phyloP scores from a whole-genome alignment of 1,140 invertebrate species.

The Condylostylus longicornis region DNA sequence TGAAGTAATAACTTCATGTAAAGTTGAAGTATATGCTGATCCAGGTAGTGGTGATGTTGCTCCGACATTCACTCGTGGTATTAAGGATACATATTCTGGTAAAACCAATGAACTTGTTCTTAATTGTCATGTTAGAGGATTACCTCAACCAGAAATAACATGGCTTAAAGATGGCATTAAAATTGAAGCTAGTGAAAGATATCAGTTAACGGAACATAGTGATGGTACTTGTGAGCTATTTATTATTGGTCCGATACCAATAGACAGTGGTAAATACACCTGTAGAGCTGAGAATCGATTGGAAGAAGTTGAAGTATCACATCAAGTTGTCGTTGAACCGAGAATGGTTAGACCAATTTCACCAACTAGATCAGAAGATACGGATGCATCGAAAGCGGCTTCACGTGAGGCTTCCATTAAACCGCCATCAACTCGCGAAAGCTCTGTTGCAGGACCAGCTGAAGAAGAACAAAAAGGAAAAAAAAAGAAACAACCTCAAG shows the following conservation, averaged over 20 bases:
- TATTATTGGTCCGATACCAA: constrained; percentile 42
- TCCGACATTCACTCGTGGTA: constrained; percentile 30
- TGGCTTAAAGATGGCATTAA: constrained; percentile 64
- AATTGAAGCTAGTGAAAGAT: constrained; percentile 34
- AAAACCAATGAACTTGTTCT: constrained; percentile 57
- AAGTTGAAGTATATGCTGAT: constrained; percentile 22
- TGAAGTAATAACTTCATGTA: constrained; percentile 22
- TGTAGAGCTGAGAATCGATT: constrained; percentile 46
- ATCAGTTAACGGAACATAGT: constrained; percentile 36
- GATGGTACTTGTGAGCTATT: constrained; percentile 58
- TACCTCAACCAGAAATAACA: constrained; percentile 51
- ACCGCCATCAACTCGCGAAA: constrained; percentile 11
- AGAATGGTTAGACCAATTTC: constrained; percentile 16
- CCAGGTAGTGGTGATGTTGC: constrained; percentile 27
- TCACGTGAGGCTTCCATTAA: constrained; percentile 17
- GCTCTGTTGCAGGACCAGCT: constrained; percentile 5
- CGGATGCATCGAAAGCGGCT: too few species aligned
- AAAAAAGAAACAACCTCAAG: constrained; percentile 16
- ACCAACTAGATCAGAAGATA: too few species aligned
- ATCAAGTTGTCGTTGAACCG: constrained; percentile 23
- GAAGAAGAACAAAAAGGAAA: constrained; percentile 14
- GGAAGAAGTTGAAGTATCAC: constrained; percentile 26
- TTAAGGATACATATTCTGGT: constrained; percentile 47
- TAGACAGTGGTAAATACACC: constrained; percentile 58
- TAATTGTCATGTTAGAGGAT: constrained; percentile 56